Evolutionary conservation across 2,113 vertebrate genomes (phyloP), one percentile per base, ranked within the genome.

Genomic region (Prietella phreatophila): DNA sequence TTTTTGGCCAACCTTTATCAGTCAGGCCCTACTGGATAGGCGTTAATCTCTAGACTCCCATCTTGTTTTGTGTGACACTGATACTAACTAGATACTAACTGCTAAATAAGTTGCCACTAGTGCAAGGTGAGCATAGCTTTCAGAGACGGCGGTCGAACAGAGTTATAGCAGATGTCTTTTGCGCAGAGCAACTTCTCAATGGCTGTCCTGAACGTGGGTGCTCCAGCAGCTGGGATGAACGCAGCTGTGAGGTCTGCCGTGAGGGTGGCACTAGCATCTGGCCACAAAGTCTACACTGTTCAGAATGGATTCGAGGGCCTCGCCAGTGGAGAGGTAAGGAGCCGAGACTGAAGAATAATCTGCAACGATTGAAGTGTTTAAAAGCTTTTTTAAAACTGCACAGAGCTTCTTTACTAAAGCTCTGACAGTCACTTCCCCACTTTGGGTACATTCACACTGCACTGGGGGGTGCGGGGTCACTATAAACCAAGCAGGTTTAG

Each of bases 211-310:
- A 99, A 99, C 0, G 97, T 99, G 89, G 98, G 98, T 0, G 98
- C 98, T 3, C 98, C 98, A 0, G 97, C 98, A 0, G 96, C 96
- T 0, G 98, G 98, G 86, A 99, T 99, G 98, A 99, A 99, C 0
- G 95, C 97, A 0, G 97, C 97, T 0, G 97, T 97, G 90, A 94
- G 98, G 88, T 97, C 98, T 0, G 98, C 97, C 0, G 97, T 96
- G 82, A 95, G 98, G 1, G 92, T 97, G 0, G 95, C 95, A 7
- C 94, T 99, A 30, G 95, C 95, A 83, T 90, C 94, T 0, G 98
- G 98, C 19, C 97, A 98, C 93, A 96, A 93, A 0, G 90, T 99
- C 87, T 99, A 96, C 0, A 94, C 95, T 0, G 96, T 98, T 85
- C 94, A 93, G 0, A 96, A 99, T 0, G 97, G 98, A 92, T 99